phyloP scores from a whole-genome alignment of 2,888 invertebrate genomes.

The Apocheima hispidaria region DNA sequence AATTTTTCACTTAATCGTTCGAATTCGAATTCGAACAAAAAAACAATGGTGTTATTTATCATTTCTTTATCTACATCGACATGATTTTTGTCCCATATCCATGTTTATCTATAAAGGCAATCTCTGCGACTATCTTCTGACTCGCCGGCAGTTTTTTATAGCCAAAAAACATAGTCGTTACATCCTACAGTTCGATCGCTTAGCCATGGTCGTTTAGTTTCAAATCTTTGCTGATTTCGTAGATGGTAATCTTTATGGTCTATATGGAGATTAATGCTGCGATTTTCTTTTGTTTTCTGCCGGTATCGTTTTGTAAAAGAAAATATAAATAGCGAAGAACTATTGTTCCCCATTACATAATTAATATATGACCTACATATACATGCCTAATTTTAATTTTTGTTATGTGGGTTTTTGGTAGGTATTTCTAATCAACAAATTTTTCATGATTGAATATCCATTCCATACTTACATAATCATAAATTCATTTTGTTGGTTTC shows the following conservation, averaged over 20 bases:
- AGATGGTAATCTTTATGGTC: slow-evolving; percentile 77
- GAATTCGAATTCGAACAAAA: slow-evolving; percentile 43
- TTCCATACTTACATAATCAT: not conserved
- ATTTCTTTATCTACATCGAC: slow-evolving; percentile 65
- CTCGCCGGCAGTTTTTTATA: slow-evolving; percentile 70
- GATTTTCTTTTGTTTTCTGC: slow-evolving; percentile 41
- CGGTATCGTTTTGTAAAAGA: slow-evolving; percentile 26
- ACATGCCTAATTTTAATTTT: too few relatives aligned
- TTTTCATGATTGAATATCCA: too few relatives aligned
- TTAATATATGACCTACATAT: too few relatives aligned
- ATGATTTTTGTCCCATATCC: slow-evolving; percentile 7
- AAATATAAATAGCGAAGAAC: not conserved
- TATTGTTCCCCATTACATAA: too few relatives aligned
- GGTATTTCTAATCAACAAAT: too few relatives aligned
- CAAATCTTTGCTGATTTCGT: slow-evolving; percentile 75
- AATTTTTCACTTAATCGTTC: slow-evolving; percentile 21
- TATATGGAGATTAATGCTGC: slow-evolving; percentile 48
- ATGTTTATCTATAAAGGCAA: slow-evolving; percentile 67
- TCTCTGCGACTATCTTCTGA: slow-evolving; percentile 75
- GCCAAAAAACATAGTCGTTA: slow-evolving; percentile 73
- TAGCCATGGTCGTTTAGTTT: slow-evolving; percentile 59
- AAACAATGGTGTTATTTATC: slow-evolving; percentile 81
- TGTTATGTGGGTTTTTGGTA: too few relatives aligned
- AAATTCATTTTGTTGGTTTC: not conserved
- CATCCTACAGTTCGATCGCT: slow-evolving; percentile 63